Percentiles rank a stretch among this genome's conserved stretches.
Conservation (phyloP, 2,113 vertebrate species). For the Cinclus cinclus region DNA sequence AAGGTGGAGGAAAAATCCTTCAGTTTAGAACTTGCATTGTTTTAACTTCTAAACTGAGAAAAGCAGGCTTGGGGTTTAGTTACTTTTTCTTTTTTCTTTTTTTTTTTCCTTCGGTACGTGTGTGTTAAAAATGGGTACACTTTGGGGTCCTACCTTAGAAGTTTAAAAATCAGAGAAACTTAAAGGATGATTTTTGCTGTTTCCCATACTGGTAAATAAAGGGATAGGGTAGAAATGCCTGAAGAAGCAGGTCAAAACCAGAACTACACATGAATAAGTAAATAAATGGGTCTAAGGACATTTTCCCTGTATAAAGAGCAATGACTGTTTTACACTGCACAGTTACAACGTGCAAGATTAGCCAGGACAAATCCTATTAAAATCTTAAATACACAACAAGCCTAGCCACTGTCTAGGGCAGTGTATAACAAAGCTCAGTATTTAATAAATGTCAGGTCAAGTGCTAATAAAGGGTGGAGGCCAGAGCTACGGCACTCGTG, state of each 20-base stretch:
- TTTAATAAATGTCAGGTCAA: background rate
- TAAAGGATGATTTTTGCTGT: background rate
- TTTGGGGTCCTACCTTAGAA: background rate
- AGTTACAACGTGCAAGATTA: background rate
- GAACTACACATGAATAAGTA: background rate
- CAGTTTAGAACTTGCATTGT: background rate
- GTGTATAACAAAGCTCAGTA: background rate
- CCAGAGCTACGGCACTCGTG: background rate
- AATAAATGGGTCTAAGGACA: background rate
- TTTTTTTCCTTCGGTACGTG: no score
- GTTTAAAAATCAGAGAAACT: background rate
- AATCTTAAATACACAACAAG: conserved; percentile 40
- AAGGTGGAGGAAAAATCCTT: background rate
- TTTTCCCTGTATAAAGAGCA: background rate
- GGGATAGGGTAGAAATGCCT: background rate
- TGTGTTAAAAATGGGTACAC: background rate
- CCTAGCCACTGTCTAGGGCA: background rate
- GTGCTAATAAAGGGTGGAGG: background rate
- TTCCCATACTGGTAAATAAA: background rate
- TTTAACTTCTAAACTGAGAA: background rate
- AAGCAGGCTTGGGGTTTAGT: background rate
- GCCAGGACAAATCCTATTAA: conserved; percentile 27
- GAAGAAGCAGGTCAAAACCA: background rate
- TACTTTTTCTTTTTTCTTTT: background rate
- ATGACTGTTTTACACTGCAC: background rate